phyloP scores from a whole-genome alignment of 2,113 vertebrate species.

The Onychostruthus taczanowskii region DNA sequence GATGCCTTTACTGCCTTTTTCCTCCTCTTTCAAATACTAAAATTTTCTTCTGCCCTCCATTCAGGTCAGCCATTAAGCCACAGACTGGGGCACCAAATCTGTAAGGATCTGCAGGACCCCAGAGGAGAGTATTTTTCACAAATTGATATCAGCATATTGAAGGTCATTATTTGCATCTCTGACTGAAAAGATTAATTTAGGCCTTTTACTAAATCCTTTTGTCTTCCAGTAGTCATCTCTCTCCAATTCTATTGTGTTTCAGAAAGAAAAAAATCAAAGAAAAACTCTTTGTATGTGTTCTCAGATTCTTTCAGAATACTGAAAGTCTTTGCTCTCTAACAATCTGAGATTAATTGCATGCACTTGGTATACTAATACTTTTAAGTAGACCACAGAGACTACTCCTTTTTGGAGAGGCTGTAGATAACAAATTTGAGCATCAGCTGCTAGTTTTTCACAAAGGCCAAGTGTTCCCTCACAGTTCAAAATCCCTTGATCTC shows the following conservation, averaged over 20 bases:
- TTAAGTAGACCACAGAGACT: neutral
- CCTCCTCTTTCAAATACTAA: neutral
- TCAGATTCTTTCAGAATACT: neutral
- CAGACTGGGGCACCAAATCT: neutral
- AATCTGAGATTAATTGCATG: neutral
- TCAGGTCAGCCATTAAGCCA: neutral
- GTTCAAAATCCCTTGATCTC: conserved; percentile 1
- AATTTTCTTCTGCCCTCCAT: neutral
- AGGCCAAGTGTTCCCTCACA: neutral
- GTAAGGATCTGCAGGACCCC: neutral
- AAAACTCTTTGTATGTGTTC: neutral
- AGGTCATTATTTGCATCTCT: neutral
- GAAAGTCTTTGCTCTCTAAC: neutral
- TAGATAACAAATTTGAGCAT: neutral
- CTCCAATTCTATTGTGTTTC: neutral
- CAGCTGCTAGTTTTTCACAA: neutral
- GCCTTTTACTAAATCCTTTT: neutral
- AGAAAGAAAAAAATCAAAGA: neutral
- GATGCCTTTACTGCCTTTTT: neutral
- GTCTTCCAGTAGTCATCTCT: neutral
- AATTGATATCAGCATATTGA: neutral
- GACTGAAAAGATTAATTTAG: neutral
- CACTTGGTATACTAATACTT: neutral
- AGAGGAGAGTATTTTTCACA: neutral
- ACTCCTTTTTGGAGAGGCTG: neutral